A percentile compares a stretch with the other conserved stretches of the same genome.
Evolutionary conservation across 1,140 invertebrate species (phyloP).

Genomic region (Eulimnadia texana): DNA sequence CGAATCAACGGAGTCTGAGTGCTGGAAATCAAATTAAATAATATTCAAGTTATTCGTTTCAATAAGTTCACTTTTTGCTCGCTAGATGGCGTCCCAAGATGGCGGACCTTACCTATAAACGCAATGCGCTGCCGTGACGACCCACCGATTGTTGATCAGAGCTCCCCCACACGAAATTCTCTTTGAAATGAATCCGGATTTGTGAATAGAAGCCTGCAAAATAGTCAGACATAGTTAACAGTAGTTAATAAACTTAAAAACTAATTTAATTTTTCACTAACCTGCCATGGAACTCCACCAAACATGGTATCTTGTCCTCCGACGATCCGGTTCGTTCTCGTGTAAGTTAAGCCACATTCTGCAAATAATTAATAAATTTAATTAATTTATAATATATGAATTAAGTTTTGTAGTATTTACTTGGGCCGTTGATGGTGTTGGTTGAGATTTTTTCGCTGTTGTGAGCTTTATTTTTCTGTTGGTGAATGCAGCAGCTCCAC

Average conservation of each 20-base stretch:
- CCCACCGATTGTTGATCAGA: constrained; percentile 36
- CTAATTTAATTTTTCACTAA: constrained; percentile 23
- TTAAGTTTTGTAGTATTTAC: constrained; percentile 38
- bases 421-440: constrained; percentile 59
- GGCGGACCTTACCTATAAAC: constrained; percentile 30
- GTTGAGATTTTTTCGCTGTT: constrained; percentile 24
- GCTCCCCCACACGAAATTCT: constrained; percentile 53
- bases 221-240: not conserved
- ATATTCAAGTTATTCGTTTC: constrained; percentile 16
- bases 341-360: constrained; percentile 77
- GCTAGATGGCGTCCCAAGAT: too few relatives aligned
- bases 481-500: constrained; percentile 82
- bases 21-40: too few relatives aligned
- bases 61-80: too few relatives aligned
- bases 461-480: constrained; percentile 32
- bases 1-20: constrained; percentile 70
- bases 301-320: constrained; percentile 79
- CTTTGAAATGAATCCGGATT: constrained; percentile 74
- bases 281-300: constrained; percentile 84
- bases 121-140: constrained; percentile 45
- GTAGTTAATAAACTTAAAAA: not conserved
- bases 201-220: constrained; percentile 66
- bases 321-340: constrained; percentile 74
- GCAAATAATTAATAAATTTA: constrained; percentile 25
- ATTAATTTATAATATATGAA: not conserved